A percentile compares a stretch with the other conserved stretches of the same genome.
phyloP scores from a whole-genome alignment of 2,888 invertebrate species.

The Ophion ellenae region DNA sequence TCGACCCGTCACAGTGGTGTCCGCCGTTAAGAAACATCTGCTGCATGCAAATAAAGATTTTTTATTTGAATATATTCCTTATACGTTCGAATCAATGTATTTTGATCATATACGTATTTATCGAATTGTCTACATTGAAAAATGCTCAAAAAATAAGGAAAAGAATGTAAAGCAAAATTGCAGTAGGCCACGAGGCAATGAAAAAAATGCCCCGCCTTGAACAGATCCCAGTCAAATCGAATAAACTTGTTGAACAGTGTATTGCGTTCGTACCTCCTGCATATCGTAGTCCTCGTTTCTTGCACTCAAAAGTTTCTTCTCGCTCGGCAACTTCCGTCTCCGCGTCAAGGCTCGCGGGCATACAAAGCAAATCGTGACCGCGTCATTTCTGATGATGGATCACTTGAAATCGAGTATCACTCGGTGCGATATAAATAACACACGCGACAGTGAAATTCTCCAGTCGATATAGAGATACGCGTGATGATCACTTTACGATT shows the following conservation, averaged over 20 bases:
- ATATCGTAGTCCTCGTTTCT: not conserved
- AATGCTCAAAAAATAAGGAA: not conserved
- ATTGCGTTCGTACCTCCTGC: not conserved
- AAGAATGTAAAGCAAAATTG: not conserved
- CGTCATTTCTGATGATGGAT: constrained; percentile 47
- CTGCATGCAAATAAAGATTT: no score
- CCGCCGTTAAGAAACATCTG: no score
- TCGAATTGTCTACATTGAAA: no score
- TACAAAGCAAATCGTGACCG: constrained; percentile 9
- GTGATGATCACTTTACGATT: constrained; percentile 45
- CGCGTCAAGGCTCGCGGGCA: constrained; percentile 1
- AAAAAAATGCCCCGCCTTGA: no score
- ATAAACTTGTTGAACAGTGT: no score
- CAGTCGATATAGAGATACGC: constrained; percentile 22
- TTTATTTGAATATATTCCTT: no score
- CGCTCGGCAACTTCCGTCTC: constrained; percentile 39
- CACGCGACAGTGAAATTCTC: constrained; percentile 38
- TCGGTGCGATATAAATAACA: constrained; percentile 39
- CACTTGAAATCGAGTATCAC: constrained; percentile 49
- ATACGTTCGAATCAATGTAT: no score
- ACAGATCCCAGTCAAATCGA: no score
- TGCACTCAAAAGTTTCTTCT: constrained; percentile 29
- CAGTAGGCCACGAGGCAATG: no score
- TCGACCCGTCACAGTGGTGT: no score
- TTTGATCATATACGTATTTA: no score